phyloP scores from a whole-genome alignment of 1,140 invertebrate genomes.

The Zophobas atratus region DNA sequence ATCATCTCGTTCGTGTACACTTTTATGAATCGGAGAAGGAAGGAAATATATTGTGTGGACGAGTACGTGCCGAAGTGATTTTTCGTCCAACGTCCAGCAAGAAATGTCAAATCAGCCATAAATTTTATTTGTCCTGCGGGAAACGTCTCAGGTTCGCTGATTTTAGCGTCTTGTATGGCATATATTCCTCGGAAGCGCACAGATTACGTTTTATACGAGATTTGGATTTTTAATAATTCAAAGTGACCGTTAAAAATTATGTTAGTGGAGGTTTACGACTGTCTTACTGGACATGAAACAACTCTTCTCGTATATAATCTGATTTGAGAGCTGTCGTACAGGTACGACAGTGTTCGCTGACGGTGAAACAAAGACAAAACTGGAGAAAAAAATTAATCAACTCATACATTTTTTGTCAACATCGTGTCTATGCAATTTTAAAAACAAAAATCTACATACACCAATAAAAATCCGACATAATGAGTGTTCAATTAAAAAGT shows the following conservation, averaged over 20 bases:
- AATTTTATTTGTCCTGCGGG: constrained; percentile 71
- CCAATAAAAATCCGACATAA: no score
- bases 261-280: constrained; percentile 21
- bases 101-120: constrained; percentile 71
- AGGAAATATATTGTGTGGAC: constrained; percentile 35
- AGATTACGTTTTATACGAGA: constrained; percentile 44
- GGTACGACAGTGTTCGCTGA: no score
- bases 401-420: no score
- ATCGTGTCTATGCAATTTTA: no score
- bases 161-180: constrained; percentile 34
- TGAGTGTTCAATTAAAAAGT: no score
- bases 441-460: no score
- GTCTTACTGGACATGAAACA: constrained; percentile 7
- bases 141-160: constrained; percentile 52
- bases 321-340: background rate
- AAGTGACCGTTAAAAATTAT: constrained; percentile 12
- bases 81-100: constrained; percentile 60
- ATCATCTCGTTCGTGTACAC: constrained; percentile 36
- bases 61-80: constrained; percentile 50
- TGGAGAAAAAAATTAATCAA: background rate
- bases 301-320: background rate
- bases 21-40: constrained; percentile 47
- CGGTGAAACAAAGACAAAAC: background rate
- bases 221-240: constrained; percentile 48
- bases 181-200: constrained; percentile 24